phyloP scores from a whole-genome alignment of 2,888 invertebrate species.

The Monochamus alternatus region DNA sequence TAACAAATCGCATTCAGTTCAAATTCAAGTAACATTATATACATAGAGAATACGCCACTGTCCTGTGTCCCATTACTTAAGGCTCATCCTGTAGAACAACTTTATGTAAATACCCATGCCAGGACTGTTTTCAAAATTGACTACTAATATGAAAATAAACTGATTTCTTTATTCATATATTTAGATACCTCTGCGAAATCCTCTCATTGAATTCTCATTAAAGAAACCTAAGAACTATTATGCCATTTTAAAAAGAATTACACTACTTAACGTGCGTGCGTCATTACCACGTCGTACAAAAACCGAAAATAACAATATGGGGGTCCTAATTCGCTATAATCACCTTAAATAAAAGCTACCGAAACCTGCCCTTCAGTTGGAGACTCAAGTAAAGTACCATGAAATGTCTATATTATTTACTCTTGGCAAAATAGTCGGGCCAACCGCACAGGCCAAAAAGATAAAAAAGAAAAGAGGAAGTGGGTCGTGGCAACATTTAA shows the following conservation, averaged over 20 bases:
- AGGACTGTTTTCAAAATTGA: too few species aligned
- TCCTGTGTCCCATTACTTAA: too few species aligned
- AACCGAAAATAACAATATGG: conserved; percentile 43
- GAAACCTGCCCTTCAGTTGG: conserved; percentile 63
- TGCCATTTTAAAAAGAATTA: not conserved
- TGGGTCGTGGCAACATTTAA: conserved; percentile 49
- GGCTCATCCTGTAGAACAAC: too few species aligned
- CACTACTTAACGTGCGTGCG: not conserved
- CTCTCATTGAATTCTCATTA: not conserved
- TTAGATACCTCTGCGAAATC: too few species aligned
- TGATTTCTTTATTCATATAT: too few species aligned
- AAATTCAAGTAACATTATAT: too few species aligned
- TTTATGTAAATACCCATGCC: too few species aligned
- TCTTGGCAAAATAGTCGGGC: conserved; percentile 41
- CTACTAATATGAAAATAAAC: too few species aligned
- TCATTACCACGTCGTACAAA: conserved; percentile 17
- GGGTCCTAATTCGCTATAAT: conserved; percentile 54
- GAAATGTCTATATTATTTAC: conserved; percentile 69
- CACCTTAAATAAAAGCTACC: conserved; percentile 66
- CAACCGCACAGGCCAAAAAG: conserved; percentile 63
- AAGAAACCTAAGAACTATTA: not conserved
- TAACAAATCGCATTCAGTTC: too few species aligned
- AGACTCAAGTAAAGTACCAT: conserved; percentile 66
- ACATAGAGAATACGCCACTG: too few species aligned
- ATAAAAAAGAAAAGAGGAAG: conserved; percentile 55